A percentile compares a stretch with the other conserved stretches of the same genome.
Evolutionary conservation across 2,797 vertebrate species (phyloP).

Genomic region (Coregonus suidteri): DNA sequence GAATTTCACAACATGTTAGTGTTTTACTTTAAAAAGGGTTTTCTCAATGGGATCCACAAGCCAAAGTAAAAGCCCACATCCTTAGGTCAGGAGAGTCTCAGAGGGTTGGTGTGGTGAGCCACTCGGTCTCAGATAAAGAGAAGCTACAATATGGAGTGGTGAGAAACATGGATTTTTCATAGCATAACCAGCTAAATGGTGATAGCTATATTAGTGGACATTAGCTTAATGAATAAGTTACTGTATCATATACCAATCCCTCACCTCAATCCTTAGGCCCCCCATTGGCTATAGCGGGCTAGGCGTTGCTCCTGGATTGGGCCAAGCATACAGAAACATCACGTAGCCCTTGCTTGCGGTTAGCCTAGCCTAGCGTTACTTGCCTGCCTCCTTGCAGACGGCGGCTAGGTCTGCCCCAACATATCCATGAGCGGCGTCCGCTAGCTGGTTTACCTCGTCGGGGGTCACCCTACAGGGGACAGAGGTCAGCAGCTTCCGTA

Average conservation of each 20-base stretch:
- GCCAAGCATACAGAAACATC: no score
- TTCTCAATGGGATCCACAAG: conserved; percentile 51
- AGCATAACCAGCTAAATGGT: neutral
- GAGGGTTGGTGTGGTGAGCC: conserved; percentile 37
- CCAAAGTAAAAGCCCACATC: conserved; percentile 56
- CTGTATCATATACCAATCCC: no score
- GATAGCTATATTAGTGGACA: no score
- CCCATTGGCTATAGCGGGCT: no score
- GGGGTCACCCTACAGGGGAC: conserved; percentile 76
- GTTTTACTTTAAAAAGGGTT: conserved; percentile 42
- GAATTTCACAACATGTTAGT: conserved; percentile 65
- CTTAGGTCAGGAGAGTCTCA: conserved; percentile 45
- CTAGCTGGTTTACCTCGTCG: conserved; percentile 78
- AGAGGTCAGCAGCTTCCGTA: conserved; percentile 80
- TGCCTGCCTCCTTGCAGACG: conserved; percentile 93
- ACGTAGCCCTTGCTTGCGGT: neutral
- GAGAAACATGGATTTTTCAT: neutral
- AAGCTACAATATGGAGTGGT: neutral
- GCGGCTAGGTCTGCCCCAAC: conserved; percentile 93
- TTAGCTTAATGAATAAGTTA: no score
- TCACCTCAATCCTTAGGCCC: no score
- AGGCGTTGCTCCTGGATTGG: no score
- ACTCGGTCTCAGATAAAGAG: conserved; percentile 22
- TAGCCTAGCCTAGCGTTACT: conserved; percentile 48
- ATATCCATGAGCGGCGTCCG: conserved; percentile 86